Evolutionary conservation across 2,113 vertebrate species (phyloP).

Genomic region (Taurulus bubalis): DNA sequence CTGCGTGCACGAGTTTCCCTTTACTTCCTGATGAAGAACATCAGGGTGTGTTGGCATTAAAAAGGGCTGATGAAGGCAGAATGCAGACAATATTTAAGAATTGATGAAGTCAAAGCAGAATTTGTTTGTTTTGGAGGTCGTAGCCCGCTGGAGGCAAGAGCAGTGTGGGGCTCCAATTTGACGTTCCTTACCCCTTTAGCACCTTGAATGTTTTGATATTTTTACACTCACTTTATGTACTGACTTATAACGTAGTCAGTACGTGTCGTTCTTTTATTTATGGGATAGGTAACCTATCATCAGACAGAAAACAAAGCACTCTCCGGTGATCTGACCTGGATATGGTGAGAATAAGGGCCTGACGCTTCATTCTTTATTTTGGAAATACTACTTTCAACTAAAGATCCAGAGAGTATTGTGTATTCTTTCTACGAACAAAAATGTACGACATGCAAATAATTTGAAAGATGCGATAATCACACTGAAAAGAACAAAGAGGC

Average conservation of each 20-base stretch:
- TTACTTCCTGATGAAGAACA: constrained; percentile 28
- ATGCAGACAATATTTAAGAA: constrained; percentile 23
- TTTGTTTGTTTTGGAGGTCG: not conserved
- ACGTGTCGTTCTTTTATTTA: not conserved
- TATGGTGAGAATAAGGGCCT: not conserved
- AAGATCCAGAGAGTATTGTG: not conserved
- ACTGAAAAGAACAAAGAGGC: not conserved
- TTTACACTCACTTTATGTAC: not conserved
- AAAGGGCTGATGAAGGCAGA: not conserved
- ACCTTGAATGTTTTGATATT: not conserved
- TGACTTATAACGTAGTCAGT: not conserved
- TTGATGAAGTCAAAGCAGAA: constrained; percentile 1
- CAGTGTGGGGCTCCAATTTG: not conserved
- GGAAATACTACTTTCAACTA: not conserved
- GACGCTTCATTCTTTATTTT: not conserved
- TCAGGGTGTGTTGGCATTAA: constrained; percentile 5
- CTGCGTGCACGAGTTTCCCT: constrained; percentile 19
- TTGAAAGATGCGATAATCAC: not conserved
- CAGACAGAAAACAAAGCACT: not conserved
- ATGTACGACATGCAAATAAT: not conserved
- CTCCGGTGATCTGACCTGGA: not conserved
- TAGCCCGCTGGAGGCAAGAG: not conserved
- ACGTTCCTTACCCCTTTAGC: not conserved
- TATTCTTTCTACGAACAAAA: not conserved
- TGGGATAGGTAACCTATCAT: no score